phyloP scores from a whole-genome alignment of 2,888 invertebrate species.

The Stegana nigrithorax region DNA sequence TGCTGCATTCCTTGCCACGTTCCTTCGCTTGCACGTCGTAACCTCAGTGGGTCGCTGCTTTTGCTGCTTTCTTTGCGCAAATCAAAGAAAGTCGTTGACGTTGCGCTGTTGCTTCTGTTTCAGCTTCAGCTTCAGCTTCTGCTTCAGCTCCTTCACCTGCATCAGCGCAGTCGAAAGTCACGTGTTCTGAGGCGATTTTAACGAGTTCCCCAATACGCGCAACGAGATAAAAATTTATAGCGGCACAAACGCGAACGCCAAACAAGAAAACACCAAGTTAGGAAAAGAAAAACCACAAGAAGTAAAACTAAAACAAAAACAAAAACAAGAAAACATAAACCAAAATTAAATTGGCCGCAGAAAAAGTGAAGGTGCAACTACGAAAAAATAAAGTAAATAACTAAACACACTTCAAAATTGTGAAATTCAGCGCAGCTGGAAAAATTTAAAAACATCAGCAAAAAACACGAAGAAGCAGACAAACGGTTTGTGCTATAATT shows the following conservation, averaged over 20 bases:
- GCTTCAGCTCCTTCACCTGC: constrained; percentile 22
- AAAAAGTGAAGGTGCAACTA: not conserved
- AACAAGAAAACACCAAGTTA: constrained; percentile 26
- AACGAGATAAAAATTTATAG: constrained; percentile 43
- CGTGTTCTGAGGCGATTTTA: constrained; percentile 59
- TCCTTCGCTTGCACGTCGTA: not conserved
- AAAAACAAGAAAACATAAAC: not conserved
- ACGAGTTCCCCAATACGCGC: constrained; percentile 59
- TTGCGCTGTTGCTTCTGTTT: constrained; percentile 27
- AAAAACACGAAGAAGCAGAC: no score
- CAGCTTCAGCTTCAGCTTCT: constrained; percentile 25
- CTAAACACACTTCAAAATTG: no score
- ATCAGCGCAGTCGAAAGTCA: constrained; percentile 42
- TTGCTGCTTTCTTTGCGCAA: no score
- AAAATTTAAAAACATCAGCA: no score
- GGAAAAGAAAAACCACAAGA: no score
- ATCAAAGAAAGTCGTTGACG: not conserved
- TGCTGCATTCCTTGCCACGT: not conserved
- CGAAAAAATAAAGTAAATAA: no score
- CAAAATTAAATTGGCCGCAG: not conserved
- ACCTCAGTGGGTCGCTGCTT: not conserved
- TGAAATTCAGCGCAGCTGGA: no score
- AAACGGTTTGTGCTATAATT: no score
- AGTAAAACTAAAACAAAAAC: constrained; percentile 15
- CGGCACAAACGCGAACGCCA: no score